These are phyloP conservation scores for Rhagologus leucostigma DNA, from an alignment of 2,113 vertebrate species.

Conservation along the genomic window DNA sequence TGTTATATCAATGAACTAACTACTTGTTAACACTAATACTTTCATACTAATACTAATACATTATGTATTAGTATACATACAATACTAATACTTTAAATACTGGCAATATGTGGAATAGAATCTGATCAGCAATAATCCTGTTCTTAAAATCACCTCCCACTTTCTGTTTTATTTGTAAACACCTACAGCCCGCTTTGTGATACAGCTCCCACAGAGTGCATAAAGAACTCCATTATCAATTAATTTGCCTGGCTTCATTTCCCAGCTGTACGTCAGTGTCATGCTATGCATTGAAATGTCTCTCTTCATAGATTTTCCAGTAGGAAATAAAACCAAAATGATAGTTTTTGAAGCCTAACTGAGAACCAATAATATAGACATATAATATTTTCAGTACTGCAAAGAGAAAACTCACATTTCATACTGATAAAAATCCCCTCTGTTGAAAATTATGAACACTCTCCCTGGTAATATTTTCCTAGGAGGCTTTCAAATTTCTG, in stretches of 20 bases:
- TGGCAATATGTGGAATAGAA: background rate
- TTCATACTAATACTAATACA: no score
- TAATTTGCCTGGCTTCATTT: conserved; percentile 6
- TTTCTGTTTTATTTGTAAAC: conserved; percentile 6
- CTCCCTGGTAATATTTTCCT: background rate
- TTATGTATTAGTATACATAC: no score
- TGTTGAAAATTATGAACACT: background rate
- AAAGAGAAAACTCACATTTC: background rate
- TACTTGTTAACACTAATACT: background rate
- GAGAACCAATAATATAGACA: background rate
- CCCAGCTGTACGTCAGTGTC: background rate
- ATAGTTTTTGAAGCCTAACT: background rate
- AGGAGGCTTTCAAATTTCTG: background rate
- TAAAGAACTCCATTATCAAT: background rate
- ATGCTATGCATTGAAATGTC: background rate
- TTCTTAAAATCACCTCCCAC: background rate
- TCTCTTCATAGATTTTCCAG: background rate
- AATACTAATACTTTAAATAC: no score
- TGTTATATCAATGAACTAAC: background rate
- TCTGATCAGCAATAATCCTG: background rate
- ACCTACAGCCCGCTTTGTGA: background rate
- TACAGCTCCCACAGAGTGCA: background rate
- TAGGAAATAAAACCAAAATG: background rate
- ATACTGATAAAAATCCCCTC: background rate
- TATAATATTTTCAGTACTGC: background rate